Conservation (phyloP, 2,797 vertebrate species). For the Acomys russatus region DNA sequence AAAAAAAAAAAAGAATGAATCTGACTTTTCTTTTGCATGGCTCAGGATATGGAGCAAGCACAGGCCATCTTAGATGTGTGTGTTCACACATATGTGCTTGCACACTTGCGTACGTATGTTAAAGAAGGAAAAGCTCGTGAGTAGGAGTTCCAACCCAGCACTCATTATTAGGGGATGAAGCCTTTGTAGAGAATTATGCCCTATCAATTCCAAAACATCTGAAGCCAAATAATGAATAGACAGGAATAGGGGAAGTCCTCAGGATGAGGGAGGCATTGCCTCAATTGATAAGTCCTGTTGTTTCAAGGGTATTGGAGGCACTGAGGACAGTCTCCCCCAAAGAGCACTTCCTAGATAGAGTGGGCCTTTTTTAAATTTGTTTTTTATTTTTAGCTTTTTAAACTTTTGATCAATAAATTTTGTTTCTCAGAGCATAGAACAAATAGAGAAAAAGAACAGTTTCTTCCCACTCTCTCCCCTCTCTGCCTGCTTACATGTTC, state of each 20-base stretch:
- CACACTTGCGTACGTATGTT: neutral
- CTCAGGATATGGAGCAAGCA: neutral
- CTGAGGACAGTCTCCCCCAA: neutral
- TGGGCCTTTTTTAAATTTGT: too few relatives aligned
- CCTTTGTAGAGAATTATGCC: neutral
- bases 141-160: neutral
- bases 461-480: neutral
- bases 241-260: neutral
- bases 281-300: neutral
- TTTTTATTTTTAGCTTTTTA: neutral
- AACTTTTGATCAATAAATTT: neutral
- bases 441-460: neutral
- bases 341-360: neutral
- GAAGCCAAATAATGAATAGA: neutral
- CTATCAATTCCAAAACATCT: neutral
- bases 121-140: neutral
- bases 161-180: neutral
- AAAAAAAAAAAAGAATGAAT: neutral
- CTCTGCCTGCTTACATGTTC: neutral
- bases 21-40: neutral
- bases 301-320: neutral
- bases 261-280: neutral
- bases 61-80: neutral
- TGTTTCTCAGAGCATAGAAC: conserved; percentile 56
- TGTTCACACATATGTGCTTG: too few relatives aligned